phyloP scores from a whole-genome alignment of 2,113 vertebrate species.

The Eulemur macaco region DNA sequence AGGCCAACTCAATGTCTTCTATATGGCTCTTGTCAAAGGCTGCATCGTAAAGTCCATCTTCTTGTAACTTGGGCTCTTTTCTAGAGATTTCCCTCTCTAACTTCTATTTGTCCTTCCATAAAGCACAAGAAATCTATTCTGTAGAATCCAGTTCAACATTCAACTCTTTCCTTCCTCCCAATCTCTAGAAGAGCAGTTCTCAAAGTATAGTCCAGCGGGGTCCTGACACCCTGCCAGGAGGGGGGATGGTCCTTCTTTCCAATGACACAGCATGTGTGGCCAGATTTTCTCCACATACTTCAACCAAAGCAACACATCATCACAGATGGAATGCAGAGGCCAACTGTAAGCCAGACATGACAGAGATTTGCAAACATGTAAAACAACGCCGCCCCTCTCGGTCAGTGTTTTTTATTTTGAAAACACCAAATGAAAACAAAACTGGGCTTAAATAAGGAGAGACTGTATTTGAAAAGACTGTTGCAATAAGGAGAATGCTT shows the following conservation, averaged over 20 bases:
- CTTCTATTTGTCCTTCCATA: neutral
- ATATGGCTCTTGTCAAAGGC: neutral
- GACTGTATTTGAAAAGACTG: neutral
- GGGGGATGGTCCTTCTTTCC: neutral
- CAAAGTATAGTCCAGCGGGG: neutral
- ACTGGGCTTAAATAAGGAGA: neutral
- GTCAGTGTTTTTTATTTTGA: neutral
- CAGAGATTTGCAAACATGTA: neutral
- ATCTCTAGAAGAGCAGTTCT: neutral
- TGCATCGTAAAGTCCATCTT: neutral
- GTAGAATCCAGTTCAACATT: neutral
- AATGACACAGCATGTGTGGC: neutral
- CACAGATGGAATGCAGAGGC: neutral
- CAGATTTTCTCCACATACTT: neutral
- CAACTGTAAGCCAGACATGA: neutral
- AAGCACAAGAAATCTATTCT: neutral
- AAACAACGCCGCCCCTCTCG: neutral
- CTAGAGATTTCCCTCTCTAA: neutral
- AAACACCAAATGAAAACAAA: constrained; percentile 28
- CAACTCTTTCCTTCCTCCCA: neutral
- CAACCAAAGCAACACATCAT: neutral
- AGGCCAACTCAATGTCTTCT: neutral
- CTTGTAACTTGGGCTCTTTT: neutral
- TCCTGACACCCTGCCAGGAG: neutral
- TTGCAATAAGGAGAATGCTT: neutral